These are phyloP conservation scores for Dasyornis broadbenti DNA, from an alignment of 2,113 vertebrate species.

Conservation along the genomic window DNA sequence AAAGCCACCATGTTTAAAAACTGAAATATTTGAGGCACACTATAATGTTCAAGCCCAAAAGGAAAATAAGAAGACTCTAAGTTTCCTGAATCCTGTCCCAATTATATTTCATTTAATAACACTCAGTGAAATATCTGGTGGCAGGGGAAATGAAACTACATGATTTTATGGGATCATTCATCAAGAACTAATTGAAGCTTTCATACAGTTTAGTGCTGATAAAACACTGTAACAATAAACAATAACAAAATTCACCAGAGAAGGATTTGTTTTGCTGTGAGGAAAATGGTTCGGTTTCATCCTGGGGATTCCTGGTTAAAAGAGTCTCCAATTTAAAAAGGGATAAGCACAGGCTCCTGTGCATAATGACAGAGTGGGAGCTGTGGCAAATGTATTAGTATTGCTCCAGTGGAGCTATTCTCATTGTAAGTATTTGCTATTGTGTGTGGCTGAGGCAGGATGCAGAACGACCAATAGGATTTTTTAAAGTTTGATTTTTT, in stretches of 20 bases:
- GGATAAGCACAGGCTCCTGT: constrained; percentile 77
- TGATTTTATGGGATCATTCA: constrained; percentile 96
- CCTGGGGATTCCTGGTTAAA: constrained; percentile 81
- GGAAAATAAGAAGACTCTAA: constrained; percentile 45
- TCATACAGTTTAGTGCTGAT: constrained; percentile 93
- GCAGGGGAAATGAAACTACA: constrained; percentile 92
- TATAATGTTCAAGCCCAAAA: constrained; percentile 37
- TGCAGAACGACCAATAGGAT: constrained; percentile 81
- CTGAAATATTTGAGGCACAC: background rate
- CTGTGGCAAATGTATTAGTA: constrained; percentile 89
- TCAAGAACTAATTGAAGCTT: constrained; percentile 99
- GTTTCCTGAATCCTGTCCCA: constrained; percentile 75
- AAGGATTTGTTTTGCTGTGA: constrained; percentile 83
- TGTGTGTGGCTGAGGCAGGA: constrained; percentile 85
- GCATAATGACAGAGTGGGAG: constrained; percentile 80
- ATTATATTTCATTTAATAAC: constrained; percentile 87
- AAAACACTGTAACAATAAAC: constrained; percentile 89
- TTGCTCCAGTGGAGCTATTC: constrained; percentile 90
- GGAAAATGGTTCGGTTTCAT: constrained; percentile 82
- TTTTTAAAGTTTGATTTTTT: constrained; percentile 66
- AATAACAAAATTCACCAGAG: constrained; percentile 85
- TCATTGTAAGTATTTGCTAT: constrained; percentile 84
- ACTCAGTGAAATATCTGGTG: constrained; percentile 88
- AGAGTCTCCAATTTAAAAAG: constrained; percentile 78
- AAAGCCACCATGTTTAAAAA: background rate